Evolutionary conservation across 2,888 invertebrate genomes (phyloP), one percentile per base, ranked within the genome.

Genomic region (Chromoteleia sp.): DNA sequence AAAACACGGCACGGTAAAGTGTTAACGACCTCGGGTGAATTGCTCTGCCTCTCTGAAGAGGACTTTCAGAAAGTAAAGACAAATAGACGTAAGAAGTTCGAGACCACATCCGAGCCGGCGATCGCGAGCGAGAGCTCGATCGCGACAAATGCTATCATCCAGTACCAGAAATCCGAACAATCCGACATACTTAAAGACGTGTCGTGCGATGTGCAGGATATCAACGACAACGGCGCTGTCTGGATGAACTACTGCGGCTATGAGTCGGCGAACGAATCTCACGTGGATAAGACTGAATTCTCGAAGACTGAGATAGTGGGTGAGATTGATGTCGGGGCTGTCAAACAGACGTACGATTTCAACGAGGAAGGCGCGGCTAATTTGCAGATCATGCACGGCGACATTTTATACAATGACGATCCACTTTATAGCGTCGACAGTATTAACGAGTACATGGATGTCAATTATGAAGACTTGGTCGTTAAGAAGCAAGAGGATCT

Each of bases 1-100:
- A 93, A 93, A 85, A 93, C 94, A 2, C 90, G 93, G 1, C 94
- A 94, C 82, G 93, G 93, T 4, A 94, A 94, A 87, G 92, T 93
- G 19, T 88, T 94, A 21, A 93, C 93, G 2, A 93, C 93, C 5
- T 91, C 91, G 7, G 93, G 93, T 17, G 93, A 93, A 63, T 87
- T 92, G 8, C 85, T 92, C 7, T 88, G 92, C 83, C 90, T 92
- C 7, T 91, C 92, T 0, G 93, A 93, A 77, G 93, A 93, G 82
- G 92, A 92, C 54, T 92, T 92, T 83, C 88, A 91, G 68, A 91
- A 91, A 82, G 92, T 92, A n/a, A 88, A 89, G 33, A 92, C 92
- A 0, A 90, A 89, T 59, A 88, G 89, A 39, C 86, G 88, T 79
- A 90, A 87, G 81, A 87, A 87, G 10, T 79, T 76, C 14, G 84